Evolutionary conservation across 2,113 vertebrate genomes (phyloP).

Genomic region (Megatriorchis doriae): DNA sequence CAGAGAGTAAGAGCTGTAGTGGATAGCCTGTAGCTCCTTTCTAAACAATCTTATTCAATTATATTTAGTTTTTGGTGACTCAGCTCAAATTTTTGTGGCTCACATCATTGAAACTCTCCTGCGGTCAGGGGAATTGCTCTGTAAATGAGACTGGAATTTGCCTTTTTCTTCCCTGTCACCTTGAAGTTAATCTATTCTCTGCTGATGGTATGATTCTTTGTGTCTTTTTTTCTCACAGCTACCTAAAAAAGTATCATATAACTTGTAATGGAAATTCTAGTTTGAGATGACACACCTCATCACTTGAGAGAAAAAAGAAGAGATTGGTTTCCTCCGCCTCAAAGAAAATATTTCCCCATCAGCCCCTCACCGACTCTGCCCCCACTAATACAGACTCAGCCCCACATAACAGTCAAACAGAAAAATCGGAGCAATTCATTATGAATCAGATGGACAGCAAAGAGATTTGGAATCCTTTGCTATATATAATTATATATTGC

Average conservation of each 20-base stretch:
- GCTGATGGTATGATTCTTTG: neutral
- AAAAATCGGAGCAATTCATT: neutral
- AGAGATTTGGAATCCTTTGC: neutral
- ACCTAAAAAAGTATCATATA: neutral
- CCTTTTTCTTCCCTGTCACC: neutral
- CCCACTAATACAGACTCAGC: neutral
- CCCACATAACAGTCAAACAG: neutral
- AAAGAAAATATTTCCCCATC: neutral
- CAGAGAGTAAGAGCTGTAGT: neutral
- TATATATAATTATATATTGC: accelerated
- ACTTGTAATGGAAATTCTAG: neutral
- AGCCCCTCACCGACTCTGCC: neutral
- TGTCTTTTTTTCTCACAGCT: neutral
- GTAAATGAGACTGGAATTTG: neutral
- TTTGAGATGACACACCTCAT: neutral
- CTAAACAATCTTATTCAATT: neutral
- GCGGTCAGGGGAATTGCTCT: neutral
- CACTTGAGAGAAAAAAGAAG: neutral
- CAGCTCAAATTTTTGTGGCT: neutral
- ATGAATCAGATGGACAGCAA: neutral
- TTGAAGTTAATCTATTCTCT: neutral
- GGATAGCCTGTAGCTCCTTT: neutral
- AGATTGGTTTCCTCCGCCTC: neutral
- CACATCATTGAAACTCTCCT: neutral
- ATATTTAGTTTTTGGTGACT: neutral